Evolutionary conservation across 1,140 invertebrate species (phyloP), one percentile per base, ranked within the genome.

Genomic region (Drosophila suzukii): DNA sequence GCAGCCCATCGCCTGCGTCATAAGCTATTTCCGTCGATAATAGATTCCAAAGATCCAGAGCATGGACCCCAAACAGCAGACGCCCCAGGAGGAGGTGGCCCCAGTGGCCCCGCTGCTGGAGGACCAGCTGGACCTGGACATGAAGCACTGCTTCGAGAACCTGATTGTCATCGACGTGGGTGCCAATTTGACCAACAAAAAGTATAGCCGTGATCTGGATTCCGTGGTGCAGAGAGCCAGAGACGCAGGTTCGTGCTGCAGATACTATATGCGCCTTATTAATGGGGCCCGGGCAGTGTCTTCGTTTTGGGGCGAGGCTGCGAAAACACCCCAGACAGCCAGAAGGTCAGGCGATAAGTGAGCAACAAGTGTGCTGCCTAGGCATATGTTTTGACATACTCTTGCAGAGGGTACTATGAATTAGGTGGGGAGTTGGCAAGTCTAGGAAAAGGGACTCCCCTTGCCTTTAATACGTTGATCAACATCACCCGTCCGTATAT

Each of bases 101-200:
- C 38, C 83, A 47, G 39, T 63, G 41, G 55, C 72, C 12, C 41
- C 77, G 8, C 43, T 67, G 12, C 50, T 78, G 17, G 79, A 88
- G 62, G 83, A 86, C 30, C 83, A 81, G 76, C 65, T 91, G 51
- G 77, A 89, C 61, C 60, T 88, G 24, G 82, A 53, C 50, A 53
- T 92, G 85, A 92, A 92, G 50, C 91, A 92, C 43, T 92, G 90
- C 59, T 97, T 96, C 90, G 96, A 97, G 92, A 97, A 97, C 93
- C 96, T 98, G 92, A 96, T 98, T 90, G 95, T 99, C 53, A 96
- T 98, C 41, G 98, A 98, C 93, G 96, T 97, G 71, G 98, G 97
- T 86, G 97, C 98, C 15, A 99, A 98, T 95, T 93, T 99, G 78
- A 98, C 97, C 4, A 98, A 98, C 93, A 98, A 98, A 93, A 98